A percentile compares a stretch with the other conserved stretches of the same genome.
Conservation (phyloP, 2,113 vertebrate genomes). For the Hemibates koningsi region DNA sequence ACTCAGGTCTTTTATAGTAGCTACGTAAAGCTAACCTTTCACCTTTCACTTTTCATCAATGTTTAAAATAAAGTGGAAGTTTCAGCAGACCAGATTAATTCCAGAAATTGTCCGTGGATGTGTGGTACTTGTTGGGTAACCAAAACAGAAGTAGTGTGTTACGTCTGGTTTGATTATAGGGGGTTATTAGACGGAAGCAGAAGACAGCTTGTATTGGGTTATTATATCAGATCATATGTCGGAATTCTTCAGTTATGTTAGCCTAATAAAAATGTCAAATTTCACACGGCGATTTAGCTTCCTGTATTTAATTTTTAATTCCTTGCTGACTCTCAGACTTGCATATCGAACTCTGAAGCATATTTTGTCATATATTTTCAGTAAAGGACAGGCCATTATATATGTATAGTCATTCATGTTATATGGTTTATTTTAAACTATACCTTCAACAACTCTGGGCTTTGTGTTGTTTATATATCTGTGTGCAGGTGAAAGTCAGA, state of each 20-base stretch:
- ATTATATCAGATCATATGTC: neutral
- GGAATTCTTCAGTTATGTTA: neutral
- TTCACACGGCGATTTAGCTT: neutral
- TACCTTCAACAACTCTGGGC: neutral
- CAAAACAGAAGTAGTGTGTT: neutral
- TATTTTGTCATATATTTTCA: neutral
- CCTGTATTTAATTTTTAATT: neutral
- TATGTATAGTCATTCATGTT: neutral
- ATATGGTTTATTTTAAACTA: neutral
- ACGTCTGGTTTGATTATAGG: neutral
- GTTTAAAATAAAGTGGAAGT: neutral
- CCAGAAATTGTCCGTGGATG: neutral
- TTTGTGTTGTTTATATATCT: neutral
- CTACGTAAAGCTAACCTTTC: neutral
- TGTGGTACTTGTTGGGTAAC: neutral
- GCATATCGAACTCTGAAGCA: accelerated
- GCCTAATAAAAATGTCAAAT: neutral
- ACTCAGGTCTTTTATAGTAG: neutral
- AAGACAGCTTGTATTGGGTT: neutral
- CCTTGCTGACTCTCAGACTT: neutral
- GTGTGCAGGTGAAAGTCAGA: neutral
- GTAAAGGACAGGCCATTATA: neutral
- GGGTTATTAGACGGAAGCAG: neutral
- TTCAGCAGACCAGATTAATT: neutral
- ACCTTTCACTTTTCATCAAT: neutral